Conservation (phyloP, 2,113 vertebrate genomes). For the Lates calcarifer region DNA sequence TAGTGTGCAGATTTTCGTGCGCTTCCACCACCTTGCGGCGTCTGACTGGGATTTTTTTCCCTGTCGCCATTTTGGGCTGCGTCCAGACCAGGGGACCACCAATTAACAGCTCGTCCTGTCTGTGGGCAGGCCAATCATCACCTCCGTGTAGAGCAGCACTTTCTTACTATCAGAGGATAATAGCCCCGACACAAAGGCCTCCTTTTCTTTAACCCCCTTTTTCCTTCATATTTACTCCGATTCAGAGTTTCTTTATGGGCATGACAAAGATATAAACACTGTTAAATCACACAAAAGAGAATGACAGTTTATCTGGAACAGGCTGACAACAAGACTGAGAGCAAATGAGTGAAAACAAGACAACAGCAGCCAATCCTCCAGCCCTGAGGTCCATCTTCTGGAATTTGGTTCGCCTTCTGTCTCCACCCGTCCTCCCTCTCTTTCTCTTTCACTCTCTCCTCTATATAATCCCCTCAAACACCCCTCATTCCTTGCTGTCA, state of each 20-base stretch:
- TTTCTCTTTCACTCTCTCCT: constrained; percentile 30
- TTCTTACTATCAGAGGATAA: constrained; percentile 9
- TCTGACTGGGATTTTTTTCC: not conserved
- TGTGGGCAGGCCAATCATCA: constrained; percentile 9
- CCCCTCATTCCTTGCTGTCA: constrained; percentile 52
- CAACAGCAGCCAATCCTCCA: constrained; percentile 51
- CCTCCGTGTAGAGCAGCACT: not conserved
- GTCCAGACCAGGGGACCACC: constrained; percentile 40
- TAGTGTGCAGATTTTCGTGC: constrained; percentile 29
- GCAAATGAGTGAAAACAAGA: constrained; percentile 53
- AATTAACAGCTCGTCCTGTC: constrained; percentile 42
- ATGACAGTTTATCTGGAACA: constrained; percentile 45
- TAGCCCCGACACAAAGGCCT: not conserved
- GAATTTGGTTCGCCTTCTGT: constrained; percentile 45
- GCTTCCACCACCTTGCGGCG: constrained; percentile 14
- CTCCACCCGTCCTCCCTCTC: constrained; percentile 16
- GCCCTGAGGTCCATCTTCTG: constrained; percentile 47
- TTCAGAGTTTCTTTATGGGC: constrained; percentile 16
- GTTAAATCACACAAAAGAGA: constrained; percentile 51
- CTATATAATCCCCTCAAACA: constrained; percentile 57
- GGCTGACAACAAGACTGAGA: constrained; percentile 40
- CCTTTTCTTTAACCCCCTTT: constrained; percentile 33
- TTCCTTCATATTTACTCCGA: constrained; percentile 15
- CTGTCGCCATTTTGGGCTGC: constrained; percentile 16
- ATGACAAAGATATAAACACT: constrained; percentile 51